A percentile compares a stretch with the other conserved stretches of the same genome.
Evolutionary conservation across 2,113 vertebrate genomes (phyloP).

Genomic region (Silurus meridionalis): DNA sequence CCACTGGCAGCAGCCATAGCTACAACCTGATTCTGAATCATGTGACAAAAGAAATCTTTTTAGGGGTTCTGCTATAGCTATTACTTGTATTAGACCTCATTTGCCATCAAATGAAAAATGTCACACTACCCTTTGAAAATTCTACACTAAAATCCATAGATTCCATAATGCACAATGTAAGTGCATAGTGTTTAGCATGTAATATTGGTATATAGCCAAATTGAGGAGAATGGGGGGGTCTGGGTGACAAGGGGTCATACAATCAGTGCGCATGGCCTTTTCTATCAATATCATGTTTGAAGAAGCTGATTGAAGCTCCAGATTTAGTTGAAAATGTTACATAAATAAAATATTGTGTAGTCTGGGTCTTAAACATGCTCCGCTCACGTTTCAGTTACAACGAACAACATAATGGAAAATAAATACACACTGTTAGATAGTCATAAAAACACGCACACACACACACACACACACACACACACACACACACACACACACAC

Average conservation of each 20-base stretch:
- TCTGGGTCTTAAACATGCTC: background rate
- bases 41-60: background rate
- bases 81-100: no score
- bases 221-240: background rate
- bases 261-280: background rate
- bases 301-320: background rate
- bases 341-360: background rate
- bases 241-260: background rate
- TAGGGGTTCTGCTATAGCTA: no score
- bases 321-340: background rate
- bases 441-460: slow-evolving; percentile 20
- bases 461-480: no score
- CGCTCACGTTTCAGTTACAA: background rate
- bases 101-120: no score
- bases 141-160: no score
- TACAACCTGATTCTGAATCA: no score
- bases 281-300: background rate
- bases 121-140: no score
- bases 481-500: slow-evolving; percentile 40
- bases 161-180: no score
- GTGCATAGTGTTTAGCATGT: no score
- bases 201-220: background rate
- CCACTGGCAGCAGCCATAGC: no score
- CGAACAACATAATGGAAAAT: background rate
- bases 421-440: slow-evolving; percentile 15